Conservation (phyloP, 2,113 vertebrate genomes). For the Sorex fumeus region DNA sequence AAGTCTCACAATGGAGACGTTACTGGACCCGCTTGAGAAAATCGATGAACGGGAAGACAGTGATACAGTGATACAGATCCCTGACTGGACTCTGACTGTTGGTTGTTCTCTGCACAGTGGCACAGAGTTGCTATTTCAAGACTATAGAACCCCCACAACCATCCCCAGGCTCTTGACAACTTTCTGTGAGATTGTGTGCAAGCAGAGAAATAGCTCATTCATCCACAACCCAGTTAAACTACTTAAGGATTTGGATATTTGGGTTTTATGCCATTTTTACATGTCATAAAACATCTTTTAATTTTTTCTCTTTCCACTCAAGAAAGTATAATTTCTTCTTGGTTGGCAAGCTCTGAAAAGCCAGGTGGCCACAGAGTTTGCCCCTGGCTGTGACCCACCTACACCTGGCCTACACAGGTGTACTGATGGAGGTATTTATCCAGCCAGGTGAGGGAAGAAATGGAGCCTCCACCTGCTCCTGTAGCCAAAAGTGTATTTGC, state of each 20-base stretch:
- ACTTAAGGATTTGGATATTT: not conserved
- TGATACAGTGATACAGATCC: no score
- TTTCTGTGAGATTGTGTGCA: not conserved
- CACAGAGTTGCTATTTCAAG: no score
- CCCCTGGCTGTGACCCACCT: not conserved
- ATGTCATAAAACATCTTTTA: not conserved
- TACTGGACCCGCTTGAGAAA: no score
- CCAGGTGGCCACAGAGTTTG: fast-evolving
- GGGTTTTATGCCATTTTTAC: not conserved
- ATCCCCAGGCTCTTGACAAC: no score
- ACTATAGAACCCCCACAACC: no score
- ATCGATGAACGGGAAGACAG: no score
- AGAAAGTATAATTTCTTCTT: not conserved
- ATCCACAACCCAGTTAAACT: not conserved
- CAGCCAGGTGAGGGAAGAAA: not conserved
- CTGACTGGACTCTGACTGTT: no score
- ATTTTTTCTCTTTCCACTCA: not conserved
- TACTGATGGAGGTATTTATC: not conserved
- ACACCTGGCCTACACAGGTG: not conserved
- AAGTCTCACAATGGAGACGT: no score
- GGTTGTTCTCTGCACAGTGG: no score
- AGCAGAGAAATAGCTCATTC: not conserved
- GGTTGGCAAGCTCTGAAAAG: not conserved
- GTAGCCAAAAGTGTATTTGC: not conserved
- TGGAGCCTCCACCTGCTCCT: not conserved